Evolutionary conservation across 2,113 vertebrate species (phyloP).

Genomic region (Mesoclemmys tuberculata): DNA sequence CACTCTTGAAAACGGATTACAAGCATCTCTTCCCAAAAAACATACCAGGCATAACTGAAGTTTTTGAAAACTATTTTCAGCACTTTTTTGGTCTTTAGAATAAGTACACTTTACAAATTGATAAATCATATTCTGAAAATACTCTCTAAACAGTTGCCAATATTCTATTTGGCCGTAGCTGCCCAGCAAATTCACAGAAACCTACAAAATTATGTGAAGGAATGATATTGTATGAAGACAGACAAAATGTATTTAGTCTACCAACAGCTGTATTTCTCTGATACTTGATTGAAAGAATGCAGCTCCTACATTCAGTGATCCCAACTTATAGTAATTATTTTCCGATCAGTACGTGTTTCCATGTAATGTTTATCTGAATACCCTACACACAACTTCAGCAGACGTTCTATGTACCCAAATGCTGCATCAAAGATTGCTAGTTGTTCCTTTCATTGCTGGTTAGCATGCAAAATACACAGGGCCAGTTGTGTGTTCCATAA

Average conservation of each 20-base stretch:
- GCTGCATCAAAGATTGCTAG: neutral
- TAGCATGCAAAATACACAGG: neutral
- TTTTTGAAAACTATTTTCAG: neutral
- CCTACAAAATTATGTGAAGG: constrained; percentile 12
- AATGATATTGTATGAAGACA: neutral
- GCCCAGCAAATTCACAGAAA: neutral
- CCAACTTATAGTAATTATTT: neutral
- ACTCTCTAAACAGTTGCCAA: neutral
- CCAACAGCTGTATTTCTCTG: neutral
- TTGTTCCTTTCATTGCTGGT: neutral
- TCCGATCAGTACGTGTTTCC: neutral
- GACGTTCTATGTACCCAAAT: neutral
- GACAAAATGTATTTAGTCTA: neutral
- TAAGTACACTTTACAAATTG: neutral
- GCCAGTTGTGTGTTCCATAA: neutral
- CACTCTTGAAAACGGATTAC: neutral
- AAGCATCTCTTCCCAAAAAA: neutral
- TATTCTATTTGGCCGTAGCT: neutral
- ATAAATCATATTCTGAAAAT: neutral
- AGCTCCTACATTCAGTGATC: neutral
- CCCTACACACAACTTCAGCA: neutral
- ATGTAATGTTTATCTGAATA: neutral
- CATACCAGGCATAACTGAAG: neutral
- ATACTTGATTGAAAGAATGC: neutral
- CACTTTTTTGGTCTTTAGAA: neutral